These are phyloP conservation scores for Phortica okadai DNA, from an alignment of 2,888 invertebrate genomes.

Conservation along the genomic window DNA sequence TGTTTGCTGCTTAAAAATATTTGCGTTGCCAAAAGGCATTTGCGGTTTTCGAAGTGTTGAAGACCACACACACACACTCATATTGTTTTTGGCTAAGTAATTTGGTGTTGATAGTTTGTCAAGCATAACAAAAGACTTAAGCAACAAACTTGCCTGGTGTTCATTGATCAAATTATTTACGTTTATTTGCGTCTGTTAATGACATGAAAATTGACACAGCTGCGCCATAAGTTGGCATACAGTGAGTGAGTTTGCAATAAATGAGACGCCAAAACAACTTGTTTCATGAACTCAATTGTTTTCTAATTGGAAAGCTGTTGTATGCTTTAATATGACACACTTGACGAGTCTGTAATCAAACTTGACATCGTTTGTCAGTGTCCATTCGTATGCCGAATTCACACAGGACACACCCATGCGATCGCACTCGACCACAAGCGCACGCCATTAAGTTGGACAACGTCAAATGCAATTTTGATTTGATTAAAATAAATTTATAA, in stretches of 20 bases:
- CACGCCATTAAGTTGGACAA: background rate
- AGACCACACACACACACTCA: conserved; percentile 56
- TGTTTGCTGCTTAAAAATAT: conserved; percentile 65
- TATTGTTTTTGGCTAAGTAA: background rate
- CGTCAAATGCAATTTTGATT: background rate
- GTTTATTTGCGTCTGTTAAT: background rate
- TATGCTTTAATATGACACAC: conserved; percentile 27
- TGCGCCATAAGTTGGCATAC: background rate
- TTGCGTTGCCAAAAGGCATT: conserved; percentile 63
- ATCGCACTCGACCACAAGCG: background rate
- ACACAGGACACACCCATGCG: conserved; percentile 4
- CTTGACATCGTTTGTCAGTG: conserved; percentile 9
- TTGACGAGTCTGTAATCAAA: conserved; percentile 24
- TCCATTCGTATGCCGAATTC: background rate
- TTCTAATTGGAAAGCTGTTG: conserved; percentile 12
- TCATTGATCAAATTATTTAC: background rate
- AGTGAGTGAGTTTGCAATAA: background rate
- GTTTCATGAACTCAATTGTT: conserved; percentile 7
- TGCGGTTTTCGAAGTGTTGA: conserved; percentile 58
- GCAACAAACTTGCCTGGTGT: background rate
- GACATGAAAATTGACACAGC: background rate
- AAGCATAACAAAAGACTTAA: conserved; percentile 27
- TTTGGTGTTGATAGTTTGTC: conserved; percentile 44
- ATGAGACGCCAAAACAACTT: conserved; percentile 16
- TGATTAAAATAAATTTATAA: conserved; percentile 3